phyloP scores from a whole-genome alignment of 2,888 invertebrate genomes.

The Acleris laterana region DNA sequence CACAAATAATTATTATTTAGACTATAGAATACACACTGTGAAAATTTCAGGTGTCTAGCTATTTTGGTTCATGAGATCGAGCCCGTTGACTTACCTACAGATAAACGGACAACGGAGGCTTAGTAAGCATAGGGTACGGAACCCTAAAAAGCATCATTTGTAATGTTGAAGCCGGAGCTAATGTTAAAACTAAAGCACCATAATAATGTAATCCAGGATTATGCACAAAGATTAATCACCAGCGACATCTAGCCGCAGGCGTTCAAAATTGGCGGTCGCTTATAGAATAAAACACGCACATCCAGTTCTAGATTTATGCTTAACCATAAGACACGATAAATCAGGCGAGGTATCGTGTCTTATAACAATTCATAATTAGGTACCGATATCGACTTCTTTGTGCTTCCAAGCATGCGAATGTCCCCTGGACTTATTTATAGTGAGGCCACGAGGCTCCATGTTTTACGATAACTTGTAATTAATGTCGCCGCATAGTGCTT shows the following conservation, averaged over 20 bases:
- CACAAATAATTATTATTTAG: too few species aligned
- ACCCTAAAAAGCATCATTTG: slow-evolving; percentile 11
- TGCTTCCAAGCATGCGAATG: slow-evolving; percentile 65
- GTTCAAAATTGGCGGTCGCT: slow-evolving; percentile 53
- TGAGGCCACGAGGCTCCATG: slow-evolving; percentile 37
- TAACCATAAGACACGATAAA: slow-evolving; percentile 58
- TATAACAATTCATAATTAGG: slow-evolving; percentile 67
- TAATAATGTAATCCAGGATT: slow-evolving; percentile 59
- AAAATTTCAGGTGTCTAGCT: too few species aligned
- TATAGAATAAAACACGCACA: slow-evolving; percentile 43
- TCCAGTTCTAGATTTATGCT: slow-evolving; percentile 49
- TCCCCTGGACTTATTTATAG: slow-evolving; percentile 62
- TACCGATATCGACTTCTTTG: slow-evolving; percentile 69
- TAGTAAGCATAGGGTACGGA: too few species aligned
- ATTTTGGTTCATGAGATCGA: too few species aligned
- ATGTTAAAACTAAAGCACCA: slow-evolving; percentile 34
- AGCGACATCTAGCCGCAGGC: slow-evolving; percentile 55
- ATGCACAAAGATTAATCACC: slow-evolving; percentile 63
- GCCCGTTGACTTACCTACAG: too few species aligned
- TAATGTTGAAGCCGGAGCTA: slow-evolving; percentile 23
- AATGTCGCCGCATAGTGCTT: slow-evolving; percentile 42
- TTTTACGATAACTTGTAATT: slow-evolving; percentile 44
- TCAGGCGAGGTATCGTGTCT: slow-evolving; percentile 61
- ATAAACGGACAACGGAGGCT: too few species aligned
- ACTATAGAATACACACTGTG: too few species aligned